phyloP scores from a whole-genome alignment of 2,888 invertebrate species.

The Drosophila neotestacea region DNA sequence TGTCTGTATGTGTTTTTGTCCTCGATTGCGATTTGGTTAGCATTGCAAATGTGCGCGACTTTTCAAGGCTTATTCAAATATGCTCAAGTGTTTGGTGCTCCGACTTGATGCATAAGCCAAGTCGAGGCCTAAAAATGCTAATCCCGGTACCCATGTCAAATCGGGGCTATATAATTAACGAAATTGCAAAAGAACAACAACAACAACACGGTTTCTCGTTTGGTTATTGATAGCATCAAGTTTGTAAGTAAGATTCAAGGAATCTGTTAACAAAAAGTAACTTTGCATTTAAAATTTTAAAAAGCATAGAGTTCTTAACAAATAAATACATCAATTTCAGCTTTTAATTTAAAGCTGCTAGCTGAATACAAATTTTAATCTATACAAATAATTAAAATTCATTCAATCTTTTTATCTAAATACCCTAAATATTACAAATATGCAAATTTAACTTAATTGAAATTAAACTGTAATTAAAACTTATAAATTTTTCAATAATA shows the following conservation, averaged over 20 bases:
- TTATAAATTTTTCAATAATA: too few relatives aligned
- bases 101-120: conserved; percentile 39
- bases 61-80: conserved; percentile 67
- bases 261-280: not conserved
- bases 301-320: too few relatives aligned
- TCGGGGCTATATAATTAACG: conserved; percentile 22
- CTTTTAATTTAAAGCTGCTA: too few relatives aligned
- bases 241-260: not conserved
- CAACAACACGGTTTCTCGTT: not conserved
- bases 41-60: conserved; percentile 69
- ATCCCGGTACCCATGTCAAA: conserved; percentile 31
- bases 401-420: too few relatives aligned
- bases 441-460: too few relatives aligned
- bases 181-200: conserved; percentile 3
- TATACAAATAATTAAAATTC: too few relatives aligned
- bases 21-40: conserved; percentile 41
- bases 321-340: too few relatives aligned
- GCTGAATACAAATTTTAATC: too few relatives aligned
- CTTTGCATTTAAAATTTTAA: too few relatives aligned
- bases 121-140: conserved; percentile 9
- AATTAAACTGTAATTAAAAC: too few relatives aligned
- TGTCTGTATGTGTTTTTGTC: conserved; percentile 15
- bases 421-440: too few relatives aligned
- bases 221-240: not conserved
- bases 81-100: conserved; percentile 57